phyloP scores from a whole-genome alignment of 2,797 vertebrate species.

The Meriones psammophilus region DNA sequence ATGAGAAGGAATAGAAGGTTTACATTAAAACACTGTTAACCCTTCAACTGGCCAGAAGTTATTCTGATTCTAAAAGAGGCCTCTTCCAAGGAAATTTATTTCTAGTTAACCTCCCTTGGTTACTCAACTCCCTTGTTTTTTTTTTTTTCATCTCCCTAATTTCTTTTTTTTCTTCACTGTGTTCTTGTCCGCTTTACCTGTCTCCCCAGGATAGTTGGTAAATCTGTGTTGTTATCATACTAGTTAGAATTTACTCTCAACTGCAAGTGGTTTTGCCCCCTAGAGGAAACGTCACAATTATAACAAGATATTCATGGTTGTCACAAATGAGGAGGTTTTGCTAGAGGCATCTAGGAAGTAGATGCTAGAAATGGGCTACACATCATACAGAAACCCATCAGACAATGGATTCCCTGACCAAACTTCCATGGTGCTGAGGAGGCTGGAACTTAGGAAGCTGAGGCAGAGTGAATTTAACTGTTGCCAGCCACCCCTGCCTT shows the following conservation, averaged over 20 bases:
- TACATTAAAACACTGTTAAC: slow-evolving; percentile 33
- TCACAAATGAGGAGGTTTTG: background rate
- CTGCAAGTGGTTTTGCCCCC: background rate
- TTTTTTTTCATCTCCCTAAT: background rate
- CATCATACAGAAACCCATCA: background rate
- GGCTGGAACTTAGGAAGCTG: background rate
- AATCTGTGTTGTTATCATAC: background rate
- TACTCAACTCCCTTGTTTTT: background rate
- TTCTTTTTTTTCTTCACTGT: slow-evolving; percentile 32
- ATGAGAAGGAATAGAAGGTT: background rate
- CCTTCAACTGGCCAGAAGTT: background rate
- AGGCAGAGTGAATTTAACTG: background rate
- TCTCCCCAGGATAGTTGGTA: background rate
- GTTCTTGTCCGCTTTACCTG: background rate
- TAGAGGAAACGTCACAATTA: background rate
- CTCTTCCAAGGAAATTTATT: background rate
- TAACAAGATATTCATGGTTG: background rate
- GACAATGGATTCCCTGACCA: background rate
- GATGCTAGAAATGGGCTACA: background rate
- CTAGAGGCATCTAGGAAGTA: background rate
- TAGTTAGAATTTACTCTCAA: slow-evolving; percentile 12
- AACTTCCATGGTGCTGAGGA: background rate
- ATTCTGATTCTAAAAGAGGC: background rate
- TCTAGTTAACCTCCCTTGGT: background rate
- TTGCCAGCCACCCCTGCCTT: background rate